Evolutionary conservation across 2,113 vertebrate genomes (phyloP).

Genomic region (Megalops atlanticus): DNA sequence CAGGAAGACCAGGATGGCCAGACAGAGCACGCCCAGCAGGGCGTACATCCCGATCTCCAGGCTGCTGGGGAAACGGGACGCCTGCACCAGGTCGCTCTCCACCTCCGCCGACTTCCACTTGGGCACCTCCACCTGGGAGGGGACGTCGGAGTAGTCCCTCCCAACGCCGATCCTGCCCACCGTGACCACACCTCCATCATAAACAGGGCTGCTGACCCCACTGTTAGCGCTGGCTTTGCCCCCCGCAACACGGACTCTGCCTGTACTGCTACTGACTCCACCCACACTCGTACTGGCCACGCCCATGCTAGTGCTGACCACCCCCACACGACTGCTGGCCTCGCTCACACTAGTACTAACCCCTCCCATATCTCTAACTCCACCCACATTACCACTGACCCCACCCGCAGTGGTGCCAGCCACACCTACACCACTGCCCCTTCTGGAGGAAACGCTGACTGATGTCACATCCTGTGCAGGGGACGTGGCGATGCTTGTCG

Average conservation of each 20-base stretch:
- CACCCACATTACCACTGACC: not conserved
- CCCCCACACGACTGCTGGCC: not conserved
- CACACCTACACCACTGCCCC: not conserved
- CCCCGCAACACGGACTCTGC: too few species aligned
- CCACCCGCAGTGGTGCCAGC: not conserved
- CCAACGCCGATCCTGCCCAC: conserved; percentile 47
- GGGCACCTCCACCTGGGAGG: conserved; percentile 66
- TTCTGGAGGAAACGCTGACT: conserved; percentile 35
- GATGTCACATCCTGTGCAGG: conserved; percentile 33
- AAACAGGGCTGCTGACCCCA: not conserved
- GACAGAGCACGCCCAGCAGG: conserved; percentile 82
- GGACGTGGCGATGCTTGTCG: conserved; percentile 38
- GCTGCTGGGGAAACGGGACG: conserved; percentile 75
- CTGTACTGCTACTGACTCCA: not conserved
- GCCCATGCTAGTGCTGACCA: too few species aligned
- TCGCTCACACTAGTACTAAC: not conserved
- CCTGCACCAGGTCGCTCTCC: conserved; percentile 68
- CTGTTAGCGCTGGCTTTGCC: not conserved
- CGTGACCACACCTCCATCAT: not conserved
- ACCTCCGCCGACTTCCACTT: conserved; percentile 50
- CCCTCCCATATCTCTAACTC: not conserved
- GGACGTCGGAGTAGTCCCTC: conserved; percentile 69
- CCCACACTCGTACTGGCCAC: not conserved
- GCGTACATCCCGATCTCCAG: conserved; percentile 91
- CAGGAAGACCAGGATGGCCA: conserved; percentile 86